Base-by-base conservation (phyloP, 2,888 invertebrate species). In the Caenorhabditis wallacei region DNA sequence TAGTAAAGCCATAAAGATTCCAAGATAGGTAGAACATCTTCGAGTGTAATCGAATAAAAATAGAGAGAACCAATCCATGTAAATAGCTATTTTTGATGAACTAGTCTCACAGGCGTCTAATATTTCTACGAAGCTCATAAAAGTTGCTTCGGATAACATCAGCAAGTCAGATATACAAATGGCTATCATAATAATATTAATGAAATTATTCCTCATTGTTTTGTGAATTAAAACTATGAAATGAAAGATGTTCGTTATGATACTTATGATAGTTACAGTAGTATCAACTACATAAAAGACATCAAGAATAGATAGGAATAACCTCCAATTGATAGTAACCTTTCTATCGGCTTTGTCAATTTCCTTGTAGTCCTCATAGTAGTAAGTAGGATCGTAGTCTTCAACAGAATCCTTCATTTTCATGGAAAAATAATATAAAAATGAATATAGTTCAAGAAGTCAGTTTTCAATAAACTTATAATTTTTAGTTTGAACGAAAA, bases 181-280 rank as follows among this genome's bases (percentile, higher is more conserved):
- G 13, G 26, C 54, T 16, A 54, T 54, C 54, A 54, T 54, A 16
- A 54, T 54, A 8, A 54, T 30, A 37, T 57, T 57, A 1, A 57
- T 11, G 18, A 57, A 35, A 57, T 57, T 57, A 10, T 37, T 57
- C 30, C 57, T n/a, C 57, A 57, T 57, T 10, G 35, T n/a, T 18
- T 57, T 57, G 30, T 35, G n/a, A n/a, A 35, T 57, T n/a, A 57
- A 16, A 30, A 57, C 35, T 30, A 57, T 18, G 7, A 57, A 11
- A 18, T 57, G 57, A 8, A 57, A 1, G 3, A 35, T 4, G 10
- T 57, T 57, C 1, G 57, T 57, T 30, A 57, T 3, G 18, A 57
- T 35, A 18, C 35, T 18, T 5, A 57, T 26, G 8, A 30, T 18
- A 18, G 35, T 57, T 57, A 57, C 18, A n/a, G 57, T 35, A 18